Percentiles rank a stretch among this genome's conserved stretches.
phyloP scores from a whole-genome alignment of 2,113 vertebrate species.

The Takifugu bimaculatus region DNA sequence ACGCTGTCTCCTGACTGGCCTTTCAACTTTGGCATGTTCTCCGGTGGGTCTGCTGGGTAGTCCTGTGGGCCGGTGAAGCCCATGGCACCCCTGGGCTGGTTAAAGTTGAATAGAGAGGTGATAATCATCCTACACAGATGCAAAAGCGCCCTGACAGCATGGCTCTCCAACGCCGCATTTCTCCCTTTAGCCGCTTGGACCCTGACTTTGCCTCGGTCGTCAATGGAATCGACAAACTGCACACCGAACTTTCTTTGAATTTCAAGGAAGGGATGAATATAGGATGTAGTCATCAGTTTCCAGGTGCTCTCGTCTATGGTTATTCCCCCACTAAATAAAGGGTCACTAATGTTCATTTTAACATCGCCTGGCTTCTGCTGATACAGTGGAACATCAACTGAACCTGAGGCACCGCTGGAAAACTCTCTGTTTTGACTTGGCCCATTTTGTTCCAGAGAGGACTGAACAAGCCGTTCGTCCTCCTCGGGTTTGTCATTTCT shows the following conservation, averaged over 20 bases:
- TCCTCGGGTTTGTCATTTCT: background rate
- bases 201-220: background rate
- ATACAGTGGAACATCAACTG: too few relatives aligned
- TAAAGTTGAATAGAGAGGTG: background rate
- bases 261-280: fast-evolving
- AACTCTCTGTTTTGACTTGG: background rate
- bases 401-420: too few relatives aligned
- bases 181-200: constrained; percentile 14
- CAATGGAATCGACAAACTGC: background rate
- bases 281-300: constrained; percentile 15
- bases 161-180: constrained; percentile 41
- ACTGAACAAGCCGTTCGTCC: constrained; percentile 44
- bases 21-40: fast-evolving
- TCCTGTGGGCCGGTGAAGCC: fast-evolving
- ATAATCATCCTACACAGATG: constrained; percentile 52
- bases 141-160: constrained; percentile 57
- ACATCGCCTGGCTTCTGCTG: background rate
- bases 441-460: constrained; percentile 36
- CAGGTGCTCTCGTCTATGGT: constrained; percentile 31
- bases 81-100: fast-evolving
- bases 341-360: constrained; percentile 40
- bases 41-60: background rate
- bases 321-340: constrained; percentile 2
- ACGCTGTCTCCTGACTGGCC: background rate
- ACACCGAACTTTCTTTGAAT: constrained; percentile 59